These are phyloP conservation scores for Stenopsyche tienmushanensis DNA, from an alignment of 1,140 invertebrate genomes.

Conservation along the genomic window DNA sequence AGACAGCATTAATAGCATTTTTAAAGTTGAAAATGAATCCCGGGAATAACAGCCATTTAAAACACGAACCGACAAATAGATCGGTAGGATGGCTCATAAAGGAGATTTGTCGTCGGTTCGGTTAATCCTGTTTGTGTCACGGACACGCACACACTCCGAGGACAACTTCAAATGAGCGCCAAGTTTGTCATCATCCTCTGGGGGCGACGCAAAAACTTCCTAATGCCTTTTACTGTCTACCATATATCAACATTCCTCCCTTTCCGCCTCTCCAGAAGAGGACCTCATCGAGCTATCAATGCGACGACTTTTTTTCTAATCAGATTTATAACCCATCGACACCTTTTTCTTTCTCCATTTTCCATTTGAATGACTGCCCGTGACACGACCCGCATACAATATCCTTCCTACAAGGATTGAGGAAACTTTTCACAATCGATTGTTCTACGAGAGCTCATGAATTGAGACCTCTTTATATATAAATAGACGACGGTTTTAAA, in stretches of 20 bases:
- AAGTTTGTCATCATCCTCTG: slow-evolving; percentile 10
- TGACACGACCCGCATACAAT: too few species aligned
- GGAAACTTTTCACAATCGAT: too few species aligned
- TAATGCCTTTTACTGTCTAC: slow-evolving; percentile 2
- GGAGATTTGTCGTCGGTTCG: too few species aligned
- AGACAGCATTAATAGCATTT: too few species aligned
- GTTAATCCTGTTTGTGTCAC: slow-evolving; percentile 16
- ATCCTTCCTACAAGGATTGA: too few species aligned
- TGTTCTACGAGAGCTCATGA: too few species aligned
- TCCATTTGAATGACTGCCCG: too few species aligned
- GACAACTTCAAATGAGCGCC: slow-evolving; percentile 10
- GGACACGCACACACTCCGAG: background rate
- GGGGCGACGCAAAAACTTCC: background rate
- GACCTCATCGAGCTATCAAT: background rate
- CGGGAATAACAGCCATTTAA: too few species aligned
- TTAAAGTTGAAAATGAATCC: too few species aligned
- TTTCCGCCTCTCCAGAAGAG: background rate
- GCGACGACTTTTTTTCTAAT: background rate
- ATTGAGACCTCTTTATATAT: background rate
- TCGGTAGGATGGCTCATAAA: too few species aligned
- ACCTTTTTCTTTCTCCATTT: too few species aligned
- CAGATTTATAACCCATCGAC: background rate
- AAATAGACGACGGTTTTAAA: background rate
- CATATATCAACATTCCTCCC: background rate
- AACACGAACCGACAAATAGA: too few species aligned